Percentiles rank a stretch among this genome's conserved stretches.
phyloP scores from a whole-genome alignment of 2,797 vertebrate species.

The Pipistrellus pygmaeus region DNA sequence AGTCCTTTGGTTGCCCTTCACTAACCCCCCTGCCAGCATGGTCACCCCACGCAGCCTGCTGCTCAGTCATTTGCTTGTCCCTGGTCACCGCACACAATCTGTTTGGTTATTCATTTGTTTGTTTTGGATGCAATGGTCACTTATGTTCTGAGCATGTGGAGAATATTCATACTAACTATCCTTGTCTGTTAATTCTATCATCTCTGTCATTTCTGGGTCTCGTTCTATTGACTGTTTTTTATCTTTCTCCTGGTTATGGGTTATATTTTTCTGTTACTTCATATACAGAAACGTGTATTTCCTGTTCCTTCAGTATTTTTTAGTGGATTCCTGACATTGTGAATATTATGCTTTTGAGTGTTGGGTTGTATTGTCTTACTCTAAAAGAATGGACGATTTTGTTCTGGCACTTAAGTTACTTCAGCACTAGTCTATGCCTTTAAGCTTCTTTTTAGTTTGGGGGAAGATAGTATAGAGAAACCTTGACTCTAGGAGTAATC shows the following conservation, averaged over 20 bases:
- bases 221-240: background rate
- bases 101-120: no score
- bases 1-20: no score
- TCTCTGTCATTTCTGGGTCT: background rate
- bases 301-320: background rate
- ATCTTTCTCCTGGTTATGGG: background rate
- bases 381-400: background rate
- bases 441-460: background rate
- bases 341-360: background rate
- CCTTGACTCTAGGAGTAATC: background rate
- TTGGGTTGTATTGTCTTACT: background rate
- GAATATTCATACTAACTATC: background rate
- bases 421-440: background rate
- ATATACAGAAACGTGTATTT: background rate
- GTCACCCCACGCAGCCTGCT: no score
- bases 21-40: no score
- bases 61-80: no score
- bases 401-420: background rate
- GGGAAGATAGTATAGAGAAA: background rate
- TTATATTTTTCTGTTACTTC: background rate
- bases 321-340: background rate
- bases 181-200: background rate
- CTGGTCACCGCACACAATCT: no score
- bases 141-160: background rate
- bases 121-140: no score